Evolutionary conservation across 2,797 vertebrate species (phyloP), one percentile per base, ranked within the genome.

Genomic region (Chelon auratus): DNA sequence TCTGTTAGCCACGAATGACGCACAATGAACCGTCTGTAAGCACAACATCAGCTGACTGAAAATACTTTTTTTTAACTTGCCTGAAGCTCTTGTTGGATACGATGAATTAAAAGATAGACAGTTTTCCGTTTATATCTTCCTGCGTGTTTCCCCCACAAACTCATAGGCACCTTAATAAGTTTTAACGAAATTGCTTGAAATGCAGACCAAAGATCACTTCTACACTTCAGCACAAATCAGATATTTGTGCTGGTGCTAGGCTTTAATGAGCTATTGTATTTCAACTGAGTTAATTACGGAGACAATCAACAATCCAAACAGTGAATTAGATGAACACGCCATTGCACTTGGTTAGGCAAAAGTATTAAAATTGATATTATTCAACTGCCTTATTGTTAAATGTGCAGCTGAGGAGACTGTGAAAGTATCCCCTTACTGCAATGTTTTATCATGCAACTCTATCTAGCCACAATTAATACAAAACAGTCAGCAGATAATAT

Each of bases 11-110:
- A 43, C 0, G 26, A 47, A 13, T 53, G 37, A 72, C 1, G 37
- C 50, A 82, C 68, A 81, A 50, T 67, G 62, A 0, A 1, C n/a
- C 15, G 39, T 76, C 65, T 83, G 65, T 80, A 48, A 60, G 36
- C 54, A n/a, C 9, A 40, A 5, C 9, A 33, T 78, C 77, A 82
- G 61, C 64, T 77, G 72, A 70, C 69, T 42, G 17, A 52, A 64
- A 65, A 59, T 24, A 22, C 8, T 60, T 40, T 33, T 33, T 33
- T 33, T 6, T 48, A 37, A 64, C 1, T 60, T 33, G 40, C 51
- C 62, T 0, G 0, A 62, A 45, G 60, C 20, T 11, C 11, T 72
- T 24, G 17, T 42, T 56, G 11, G 0, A 58, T 52, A 48, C 63
- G 20, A 77, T 1, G 0, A 0, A 64, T 69, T 5, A 48, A 57